Evolutionary conservation across 1,140 invertebrate species (phyloP).

Genomic region (Euglossa dilemma): DNA sequence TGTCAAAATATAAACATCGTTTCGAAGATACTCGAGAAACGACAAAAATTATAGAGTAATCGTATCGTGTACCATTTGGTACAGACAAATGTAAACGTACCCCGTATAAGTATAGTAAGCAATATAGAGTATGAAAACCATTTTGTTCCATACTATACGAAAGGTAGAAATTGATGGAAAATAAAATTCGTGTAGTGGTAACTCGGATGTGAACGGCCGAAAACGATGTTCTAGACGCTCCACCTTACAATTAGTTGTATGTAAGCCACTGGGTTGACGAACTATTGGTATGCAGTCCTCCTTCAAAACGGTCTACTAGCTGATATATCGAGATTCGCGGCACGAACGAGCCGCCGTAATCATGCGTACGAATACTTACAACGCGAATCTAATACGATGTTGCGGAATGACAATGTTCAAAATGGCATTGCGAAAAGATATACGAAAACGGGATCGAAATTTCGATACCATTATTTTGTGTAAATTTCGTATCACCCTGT

Average conservation of each 20-base stretch:
- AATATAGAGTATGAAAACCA: too few species aligned
- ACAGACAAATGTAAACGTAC: too few species aligned
- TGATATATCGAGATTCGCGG: constrained; percentile 70
- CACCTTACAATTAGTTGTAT: neutral
- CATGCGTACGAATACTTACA: constrained; percentile 71
- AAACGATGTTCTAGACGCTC: neutral
- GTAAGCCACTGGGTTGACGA: constrained; percentile 54
- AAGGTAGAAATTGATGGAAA: too few species aligned
- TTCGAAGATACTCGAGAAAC: too few species aligned
- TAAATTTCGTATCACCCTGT: too few species aligned
- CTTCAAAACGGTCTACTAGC: constrained; percentile 67
- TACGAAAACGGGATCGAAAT: too few species aligned
- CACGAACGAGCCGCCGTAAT: constrained; percentile 70
- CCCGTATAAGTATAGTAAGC: too few species aligned
- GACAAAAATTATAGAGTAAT: too few species aligned
- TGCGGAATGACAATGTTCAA: constrained; percentile 20
- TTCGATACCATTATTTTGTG: too few species aligned
- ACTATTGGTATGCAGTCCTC: constrained; percentile 73
- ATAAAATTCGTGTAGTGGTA: neutral
- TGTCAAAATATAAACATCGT: too few species aligned
- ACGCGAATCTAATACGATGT: constrained; percentile 42
- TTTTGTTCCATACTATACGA: too few species aligned
- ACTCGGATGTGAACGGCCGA: neutral
- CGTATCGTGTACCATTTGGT: too few species aligned
- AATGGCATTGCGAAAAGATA: neutral